These are phyloP conservation scores for Numenius arquata DNA, from an alignment of 2,113 vertebrate species.

Conservation along the genomic window DNA sequence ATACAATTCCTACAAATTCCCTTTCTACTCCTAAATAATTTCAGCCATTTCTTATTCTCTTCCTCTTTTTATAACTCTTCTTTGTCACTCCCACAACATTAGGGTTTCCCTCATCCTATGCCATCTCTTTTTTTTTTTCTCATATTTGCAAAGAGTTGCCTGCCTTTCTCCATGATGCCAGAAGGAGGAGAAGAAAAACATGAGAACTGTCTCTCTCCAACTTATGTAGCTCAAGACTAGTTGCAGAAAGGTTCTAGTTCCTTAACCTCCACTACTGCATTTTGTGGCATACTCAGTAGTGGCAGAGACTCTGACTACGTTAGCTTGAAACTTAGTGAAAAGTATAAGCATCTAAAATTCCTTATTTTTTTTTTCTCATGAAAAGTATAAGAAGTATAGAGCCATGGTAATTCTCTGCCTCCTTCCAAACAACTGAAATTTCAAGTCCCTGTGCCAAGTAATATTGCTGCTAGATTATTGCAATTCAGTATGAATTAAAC, in stretches of 20 bases:
- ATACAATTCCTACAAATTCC: neutral
- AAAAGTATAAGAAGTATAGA: neutral
- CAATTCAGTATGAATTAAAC: neutral
- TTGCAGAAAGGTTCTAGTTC: neutral
- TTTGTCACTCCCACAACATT: neutral
- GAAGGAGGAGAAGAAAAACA: neutral
- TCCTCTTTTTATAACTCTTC: neutral
- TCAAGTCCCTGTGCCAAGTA: neutral
- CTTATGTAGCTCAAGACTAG: neutral
- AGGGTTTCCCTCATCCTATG: neutral
- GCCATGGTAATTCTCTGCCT: neutral
- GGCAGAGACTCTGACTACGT: neutral
- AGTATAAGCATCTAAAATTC: neutral
- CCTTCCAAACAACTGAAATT: neutral
- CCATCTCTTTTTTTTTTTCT: neutral
- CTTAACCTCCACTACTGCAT: neutral
- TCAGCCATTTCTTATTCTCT: neutral
- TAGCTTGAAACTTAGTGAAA: neutral
- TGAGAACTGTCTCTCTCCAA: neutral
- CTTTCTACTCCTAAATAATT: neutral
- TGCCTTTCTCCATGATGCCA: neutral
- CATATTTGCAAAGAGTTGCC: neutral
- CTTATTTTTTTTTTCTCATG: neutral
- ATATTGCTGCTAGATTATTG: neutral
- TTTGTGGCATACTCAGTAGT: neutral